Conservation (phyloP, 2,888 invertebrate genomes). For the Tanaodytes sp. region DNA sequence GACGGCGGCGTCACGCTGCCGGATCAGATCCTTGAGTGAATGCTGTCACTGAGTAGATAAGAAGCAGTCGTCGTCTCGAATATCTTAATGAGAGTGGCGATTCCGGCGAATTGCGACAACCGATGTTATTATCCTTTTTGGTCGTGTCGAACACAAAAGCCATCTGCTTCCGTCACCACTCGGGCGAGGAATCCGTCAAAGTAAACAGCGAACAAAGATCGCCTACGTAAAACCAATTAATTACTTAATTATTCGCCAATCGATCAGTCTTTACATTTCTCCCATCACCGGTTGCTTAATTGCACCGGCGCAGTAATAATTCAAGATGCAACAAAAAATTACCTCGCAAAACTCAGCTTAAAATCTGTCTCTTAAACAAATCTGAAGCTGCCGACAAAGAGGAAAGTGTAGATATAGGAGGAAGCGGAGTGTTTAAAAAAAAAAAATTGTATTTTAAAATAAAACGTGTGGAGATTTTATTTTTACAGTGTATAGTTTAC, state of each 20-base stretch:
- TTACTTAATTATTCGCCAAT: constrained; percentile 9
- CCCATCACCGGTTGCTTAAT: neutral
- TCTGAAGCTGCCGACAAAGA: too few relatives aligned
- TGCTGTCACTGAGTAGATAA: constrained; percentile 71
- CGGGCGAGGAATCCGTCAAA: constrained; percentile 10
- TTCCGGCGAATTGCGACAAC: constrained; percentile 48
- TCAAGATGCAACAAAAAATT: too few relatives aligned
- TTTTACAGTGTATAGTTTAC: too few relatives aligned
- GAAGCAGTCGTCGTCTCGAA: constrained; percentile 62
- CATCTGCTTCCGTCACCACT: constrained; percentile 24
- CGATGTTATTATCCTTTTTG: constrained; percentile 26
- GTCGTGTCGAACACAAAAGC: constrained; percentile 28
- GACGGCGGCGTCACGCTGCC: constrained; percentile 64
- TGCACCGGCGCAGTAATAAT: neutral
- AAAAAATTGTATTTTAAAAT: too few relatives aligned
- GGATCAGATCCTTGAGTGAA: constrained; percentile 71
- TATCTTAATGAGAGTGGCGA: constrained; percentile 70
- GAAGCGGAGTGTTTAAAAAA: too few relatives aligned
- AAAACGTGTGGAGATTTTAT: too few relatives aligned
- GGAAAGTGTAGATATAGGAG: too few relatives aligned
- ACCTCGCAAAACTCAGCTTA: too few relatives aligned
- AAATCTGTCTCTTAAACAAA: too few relatives aligned
- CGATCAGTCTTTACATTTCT: neutral
- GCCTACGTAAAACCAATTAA: constrained; percentile 9
- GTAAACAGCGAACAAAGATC: constrained; percentile 17